Evolutionary conservation across 2,113 vertebrate species (phyloP), one percentile per base, ranked within the genome.

Genomic region (Rhinichthys klamathensis): DNA sequence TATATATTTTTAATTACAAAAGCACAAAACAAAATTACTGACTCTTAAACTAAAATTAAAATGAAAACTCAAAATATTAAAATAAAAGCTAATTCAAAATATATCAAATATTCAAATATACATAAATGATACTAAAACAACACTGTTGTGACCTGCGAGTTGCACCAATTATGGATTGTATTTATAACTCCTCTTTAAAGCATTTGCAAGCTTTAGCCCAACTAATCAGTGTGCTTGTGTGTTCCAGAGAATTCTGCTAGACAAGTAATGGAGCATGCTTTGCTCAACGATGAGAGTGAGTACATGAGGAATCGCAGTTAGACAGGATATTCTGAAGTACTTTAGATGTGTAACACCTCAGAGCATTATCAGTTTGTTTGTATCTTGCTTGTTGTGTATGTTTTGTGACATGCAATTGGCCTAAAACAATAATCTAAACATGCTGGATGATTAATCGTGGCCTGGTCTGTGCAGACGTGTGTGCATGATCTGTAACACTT

Each of bases 221-320:
- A 89, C 46, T 89, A 84, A 89, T 83, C 73, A 56, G 54, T 87
- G 76, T 86, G 78, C 88, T 69, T 91, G 87, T 90, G 35, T 91
- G 82, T 95, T 95, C 89, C 93, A 95, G 93, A 95, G 87, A 94
- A 92, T 88, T 86, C 94, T 92, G 44, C 95, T 93, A 93, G 91
- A 87, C 93, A 90, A 72, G 93, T 97, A 88, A 99, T 99, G 98
- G 98, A 99, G 91, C 96, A 96, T 84, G 98, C 98, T 74, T 95
- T 99, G 94, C 97, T 99, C 92, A 99, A 95, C 91, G 98, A 99
- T 0, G 96, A 98, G 93, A 94, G 98, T 99, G 95, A 99, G 98
- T 92, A 91, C 90, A 84, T 6, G 16, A 92, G 75, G 80, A 82
- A 84, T 72, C 75, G 86, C 80, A 85, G 82, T 79, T 85, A 76